Evolutionary conservation across 2,797 vertebrate genomes (phyloP).

Genomic region (Dermochelys coriacea): DNA sequence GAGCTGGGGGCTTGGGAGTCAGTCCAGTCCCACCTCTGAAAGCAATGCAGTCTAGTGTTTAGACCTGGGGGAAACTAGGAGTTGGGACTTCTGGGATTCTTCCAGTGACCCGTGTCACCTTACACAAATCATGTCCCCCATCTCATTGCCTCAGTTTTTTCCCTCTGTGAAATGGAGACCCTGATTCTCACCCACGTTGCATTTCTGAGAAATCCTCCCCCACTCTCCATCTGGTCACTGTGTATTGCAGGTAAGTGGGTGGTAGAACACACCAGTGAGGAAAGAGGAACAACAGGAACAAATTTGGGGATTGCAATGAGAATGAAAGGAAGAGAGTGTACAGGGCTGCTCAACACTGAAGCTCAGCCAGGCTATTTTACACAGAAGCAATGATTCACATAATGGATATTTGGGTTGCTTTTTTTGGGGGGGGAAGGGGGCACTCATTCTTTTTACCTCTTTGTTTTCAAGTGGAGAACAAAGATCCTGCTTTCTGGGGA

Average conservation of each 20-base stretch:
- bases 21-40: background rate
- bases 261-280: background rate
- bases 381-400: background rate
- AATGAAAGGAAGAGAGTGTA: background rate
- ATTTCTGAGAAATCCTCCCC: background rate
- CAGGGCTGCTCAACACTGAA: background rate
- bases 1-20: background rate
- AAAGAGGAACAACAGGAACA: background rate
- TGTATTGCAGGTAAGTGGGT: background rate
- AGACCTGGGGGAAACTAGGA: background rate
- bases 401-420: background rate
- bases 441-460: background rate
- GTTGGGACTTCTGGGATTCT: background rate
- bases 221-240: too few relatives aligned
- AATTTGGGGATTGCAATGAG: background rate
- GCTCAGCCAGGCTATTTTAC: background rate
- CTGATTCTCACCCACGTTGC: background rate
- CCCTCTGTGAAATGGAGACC: background rate
- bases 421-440: background rate
- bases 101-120: background rate
- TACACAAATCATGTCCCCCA: background rate
- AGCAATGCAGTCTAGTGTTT: background rate
- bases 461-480: background rate
- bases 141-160: background rate
- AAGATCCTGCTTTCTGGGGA: background rate